phyloP scores from a whole-genome alignment of 2,888 invertebrate genomes.

The Platynereis dumerilii region DNA sequence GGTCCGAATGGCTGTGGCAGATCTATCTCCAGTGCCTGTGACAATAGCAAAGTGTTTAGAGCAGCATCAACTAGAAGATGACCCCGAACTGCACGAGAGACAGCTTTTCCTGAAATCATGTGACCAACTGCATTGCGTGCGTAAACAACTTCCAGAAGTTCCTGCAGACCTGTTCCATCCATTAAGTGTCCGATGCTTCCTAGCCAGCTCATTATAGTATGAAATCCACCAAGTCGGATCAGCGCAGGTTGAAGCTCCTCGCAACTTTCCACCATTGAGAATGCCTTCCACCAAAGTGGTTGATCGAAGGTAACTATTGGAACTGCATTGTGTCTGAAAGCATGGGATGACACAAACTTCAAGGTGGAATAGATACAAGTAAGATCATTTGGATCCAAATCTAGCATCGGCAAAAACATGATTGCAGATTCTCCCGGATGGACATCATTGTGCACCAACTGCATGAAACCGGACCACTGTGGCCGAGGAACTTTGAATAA shows the following conservation, averaged over 20 bases:
- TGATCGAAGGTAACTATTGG: constrained; percentile 2
- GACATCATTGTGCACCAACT: too few relatives aligned
- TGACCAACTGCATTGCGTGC: constrained; percentile 40
- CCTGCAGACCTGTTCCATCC: constrained; percentile 39
- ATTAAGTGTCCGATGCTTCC: constrained; percentile 42
- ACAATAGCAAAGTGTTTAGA: neutral
- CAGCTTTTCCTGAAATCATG: constrained; percentile 43
- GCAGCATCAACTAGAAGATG: neutral
- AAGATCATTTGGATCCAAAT: too few relatives aligned
- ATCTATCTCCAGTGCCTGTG: constrained; percentile 5
- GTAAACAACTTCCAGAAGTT: constrained; percentile 42
- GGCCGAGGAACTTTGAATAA: too few relatives aligned
- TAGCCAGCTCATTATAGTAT: constrained; percentile 42
- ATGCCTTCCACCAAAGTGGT: constrained; percentile 32
- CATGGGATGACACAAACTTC: neutral
- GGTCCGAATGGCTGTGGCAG: too few relatives aligned
- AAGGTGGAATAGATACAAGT: too few relatives aligned
- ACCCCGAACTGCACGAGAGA: neutral
- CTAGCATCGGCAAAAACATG: too few relatives aligned
- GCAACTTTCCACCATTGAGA: too few relatives aligned
- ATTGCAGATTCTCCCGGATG: too few relatives aligned
- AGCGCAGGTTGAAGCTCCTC: constrained; percentile 29
- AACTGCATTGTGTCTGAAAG: neutral
- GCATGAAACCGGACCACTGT: too few relatives aligned
- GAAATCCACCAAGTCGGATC: constrained; percentile 41